Percentiles rank a stretch among this genome's conserved stretches.
Evolutionary conservation across 1,140 invertebrate species (phyloP).

Genomic region (Daktulosphaira vitifoliae): DNA sequence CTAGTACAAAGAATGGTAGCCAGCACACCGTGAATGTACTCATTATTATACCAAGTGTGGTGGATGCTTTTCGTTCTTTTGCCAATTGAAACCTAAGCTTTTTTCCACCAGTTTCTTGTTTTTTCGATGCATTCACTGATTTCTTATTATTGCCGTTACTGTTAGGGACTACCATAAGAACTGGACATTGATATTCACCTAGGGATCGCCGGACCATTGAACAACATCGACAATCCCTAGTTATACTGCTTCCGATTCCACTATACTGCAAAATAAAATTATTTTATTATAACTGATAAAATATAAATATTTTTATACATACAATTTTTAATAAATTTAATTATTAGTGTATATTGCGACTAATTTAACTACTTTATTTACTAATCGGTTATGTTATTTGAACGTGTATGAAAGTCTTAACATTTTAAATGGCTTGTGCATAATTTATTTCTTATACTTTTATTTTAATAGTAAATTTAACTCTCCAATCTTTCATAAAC

Average conservation of each 20-base stretch:
- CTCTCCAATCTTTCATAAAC: too few species aligned
- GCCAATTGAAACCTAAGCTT: slow-evolving; percentile 70
- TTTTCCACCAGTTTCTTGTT: slow-evolving; percentile 46
- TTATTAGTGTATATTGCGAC: too few species aligned
- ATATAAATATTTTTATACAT: neutral
- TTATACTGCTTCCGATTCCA: neutral
- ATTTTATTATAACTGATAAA: too few species aligned
- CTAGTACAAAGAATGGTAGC: slow-evolving; percentile 93
- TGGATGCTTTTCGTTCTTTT: slow-evolving; percentile 88
- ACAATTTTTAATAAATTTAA: too few species aligned
- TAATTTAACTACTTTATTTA: too few species aligned
- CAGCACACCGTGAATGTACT: slow-evolving; percentile 93
- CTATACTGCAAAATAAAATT: neutral
- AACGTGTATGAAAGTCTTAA: too few species aligned
- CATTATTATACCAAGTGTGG: slow-evolving; percentile 95
- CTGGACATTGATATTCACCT: slow-evolving; percentile 16
- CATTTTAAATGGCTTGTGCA: too few species aligned
- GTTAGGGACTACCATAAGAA: slow-evolving; percentile 18
- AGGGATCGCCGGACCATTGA: slow-evolving; percentile 23
- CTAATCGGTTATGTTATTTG: too few species aligned
- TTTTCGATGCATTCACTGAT: slow-evolving; percentile 45
- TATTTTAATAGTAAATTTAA: too few species aligned
- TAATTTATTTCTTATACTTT: too few species aligned
- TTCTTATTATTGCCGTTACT: slow-evolving; percentile 11
- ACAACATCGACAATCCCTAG: slow-evolving; percentile 3